Conservation (phyloP, 2,797 vertebrate genomes). For the Atherinosoma microstoma region DNA sequence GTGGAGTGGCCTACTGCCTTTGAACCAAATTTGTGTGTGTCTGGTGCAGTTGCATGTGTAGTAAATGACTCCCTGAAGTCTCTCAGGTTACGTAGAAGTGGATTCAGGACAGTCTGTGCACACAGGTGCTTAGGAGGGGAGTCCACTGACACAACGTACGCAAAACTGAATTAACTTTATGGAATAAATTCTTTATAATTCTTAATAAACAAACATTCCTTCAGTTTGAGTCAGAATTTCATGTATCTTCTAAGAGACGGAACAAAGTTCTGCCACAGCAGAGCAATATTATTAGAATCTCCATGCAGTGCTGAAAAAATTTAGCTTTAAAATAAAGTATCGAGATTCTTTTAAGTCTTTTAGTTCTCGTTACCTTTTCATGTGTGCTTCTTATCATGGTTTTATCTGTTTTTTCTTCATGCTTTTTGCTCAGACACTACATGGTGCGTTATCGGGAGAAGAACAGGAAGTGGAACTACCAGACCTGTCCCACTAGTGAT, state of each 20-base stretch:
- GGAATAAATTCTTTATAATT: conserved; percentile 44
- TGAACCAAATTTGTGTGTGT: conserved; percentile 4
- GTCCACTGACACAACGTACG: conserved; percentile 33
- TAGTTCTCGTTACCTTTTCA: not conserved
- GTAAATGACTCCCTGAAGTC: conserved; percentile 43
- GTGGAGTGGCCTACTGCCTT: conserved; percentile 30
- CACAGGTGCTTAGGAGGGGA: conserved; percentile 56
- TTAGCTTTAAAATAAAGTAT: not conserved
- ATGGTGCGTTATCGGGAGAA: conserved; percentile 91
- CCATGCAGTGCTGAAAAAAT: not conserved
- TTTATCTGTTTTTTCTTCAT: conserved; percentile 24
- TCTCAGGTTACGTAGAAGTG: conserved; percentile 49
- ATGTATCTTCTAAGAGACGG: not conserved
- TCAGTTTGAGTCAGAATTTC: not conserved
- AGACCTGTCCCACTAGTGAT: conserved; percentile 94
- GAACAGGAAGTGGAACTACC: conserved; percentile 94
- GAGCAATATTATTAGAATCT: not conserved
- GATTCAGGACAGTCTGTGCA: conserved; percentile 21
- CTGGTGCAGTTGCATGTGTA: conserved; percentile 25
- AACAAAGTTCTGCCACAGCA: too few species aligned
- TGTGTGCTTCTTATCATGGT: not conserved
- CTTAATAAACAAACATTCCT: not conserved
- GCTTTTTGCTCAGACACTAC: conserved; percentile 72
- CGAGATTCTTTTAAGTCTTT: not conserved
- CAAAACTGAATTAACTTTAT: conserved; percentile 27